Conservation (phyloP, 2,113 vertebrate genomes). For the Albula goreensis region DNA sequence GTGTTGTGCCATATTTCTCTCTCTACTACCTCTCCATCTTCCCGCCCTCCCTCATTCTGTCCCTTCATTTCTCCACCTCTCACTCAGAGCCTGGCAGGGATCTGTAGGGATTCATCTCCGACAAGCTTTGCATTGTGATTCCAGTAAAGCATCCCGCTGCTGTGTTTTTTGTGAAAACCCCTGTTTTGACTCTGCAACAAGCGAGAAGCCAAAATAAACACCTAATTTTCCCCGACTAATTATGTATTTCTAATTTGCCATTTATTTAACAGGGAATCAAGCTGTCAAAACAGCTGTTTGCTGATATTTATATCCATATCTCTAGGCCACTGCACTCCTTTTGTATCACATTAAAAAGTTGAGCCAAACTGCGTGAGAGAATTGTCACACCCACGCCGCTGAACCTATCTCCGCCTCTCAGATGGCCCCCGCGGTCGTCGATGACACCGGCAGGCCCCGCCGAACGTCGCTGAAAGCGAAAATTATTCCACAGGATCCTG, state of each 20-base stretch:
- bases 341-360: neutral
- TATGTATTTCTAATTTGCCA: neutral
- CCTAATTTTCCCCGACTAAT: neutral
- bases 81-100: neutral
- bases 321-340: neutral
- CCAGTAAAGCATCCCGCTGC: neutral
- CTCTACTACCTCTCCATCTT: slow-evolving; percentile 9
- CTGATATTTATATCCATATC: neutral
- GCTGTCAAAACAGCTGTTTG: neutral
- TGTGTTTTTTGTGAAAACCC: neutral
- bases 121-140: neutral
- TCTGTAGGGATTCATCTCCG: neutral
- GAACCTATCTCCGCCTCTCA: neutral
- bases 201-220: neutral
- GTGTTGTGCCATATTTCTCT: slow-evolving; percentile 13
- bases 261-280: neutral
- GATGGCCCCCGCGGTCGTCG: neutral
- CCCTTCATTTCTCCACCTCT: neutral
- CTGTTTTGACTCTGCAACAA: neutral
- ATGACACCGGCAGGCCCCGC: neutral
- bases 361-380: neutral
- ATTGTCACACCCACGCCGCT: too few relatives aligned
- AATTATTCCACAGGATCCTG: neutral
- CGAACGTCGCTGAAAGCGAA: neutral
- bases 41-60: neutral